Base-by-base conservation (phyloP, 2,888 invertebrate genomes). In the Sicus ferrugineus region DNA sequence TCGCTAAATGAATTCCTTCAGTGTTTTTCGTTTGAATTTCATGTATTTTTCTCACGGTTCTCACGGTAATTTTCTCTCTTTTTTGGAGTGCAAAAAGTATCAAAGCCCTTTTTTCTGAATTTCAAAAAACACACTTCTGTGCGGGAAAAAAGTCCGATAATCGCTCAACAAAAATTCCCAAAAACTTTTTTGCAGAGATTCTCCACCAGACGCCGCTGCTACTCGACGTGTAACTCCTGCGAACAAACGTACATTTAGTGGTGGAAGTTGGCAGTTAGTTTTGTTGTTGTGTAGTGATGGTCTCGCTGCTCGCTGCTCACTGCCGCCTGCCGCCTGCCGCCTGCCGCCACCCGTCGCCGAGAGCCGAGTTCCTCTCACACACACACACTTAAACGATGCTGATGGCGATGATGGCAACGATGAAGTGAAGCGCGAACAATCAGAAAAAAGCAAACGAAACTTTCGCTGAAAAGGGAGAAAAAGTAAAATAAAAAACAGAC, bases 201-300 rank as follows among this genome's bases (percentile, higher is more conserved):
- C 86, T 90, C 92, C 81, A 92, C 92, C 78, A 87, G 89, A 81
- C 90, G 92, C 78, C 91, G 92, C 78, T 93, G 92, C 89, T 92
- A 92, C 88, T 92, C 93, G 78, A 91, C 92, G 83, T 92, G 92
- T 86, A 92, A 92, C 86, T 92, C 93, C 86, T 92, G 92, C 87
- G 93, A 93, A 88, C 93, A 93, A 87, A 92, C 92, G 83, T 93
- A 90, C 88, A 93, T 93, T 89, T 93, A 93, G 90, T 90, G 70
- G 70, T 48, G 66, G 66, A n/a, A 3, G 50, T 56, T n/a, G 48
- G 64, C 28, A 16, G 62, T 23, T 46, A 19, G 6, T 28, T 16
- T 31, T 66, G 66, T 46, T 58, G 66, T 42, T 14, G 58, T 48
- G 54, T 54, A 7, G 50, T 19, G 19, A n/a, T 38, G 23, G 48